These are phyloP conservation scores for Synanceia verrucosa DNA, from an alignment of 2,797 vertebrate species.

Conservation along the genomic window DNA sequence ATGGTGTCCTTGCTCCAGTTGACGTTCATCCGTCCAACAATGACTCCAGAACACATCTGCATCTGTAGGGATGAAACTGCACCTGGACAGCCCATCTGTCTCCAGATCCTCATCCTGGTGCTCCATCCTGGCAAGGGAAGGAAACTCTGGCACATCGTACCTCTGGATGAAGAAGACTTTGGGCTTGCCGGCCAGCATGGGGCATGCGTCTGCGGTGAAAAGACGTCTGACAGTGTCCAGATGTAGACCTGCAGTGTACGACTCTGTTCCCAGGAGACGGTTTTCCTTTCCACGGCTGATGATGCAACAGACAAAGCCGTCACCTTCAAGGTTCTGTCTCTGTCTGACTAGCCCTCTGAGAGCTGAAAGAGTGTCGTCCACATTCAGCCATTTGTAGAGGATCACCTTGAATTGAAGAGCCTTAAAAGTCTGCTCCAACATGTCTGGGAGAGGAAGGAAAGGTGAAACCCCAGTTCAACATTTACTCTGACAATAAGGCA, in stretches of 20 bases:
- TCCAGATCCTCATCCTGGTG: constrained; percentile 74
- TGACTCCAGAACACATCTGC: constrained; percentile 95
- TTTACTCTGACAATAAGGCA: neutral
- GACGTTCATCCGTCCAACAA: constrained; percentile 80
- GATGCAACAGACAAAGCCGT: constrained; percentile 87
- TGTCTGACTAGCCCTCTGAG: constrained; percentile 64
- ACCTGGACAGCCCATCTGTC: constrained; percentile 70
- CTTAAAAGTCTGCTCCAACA: constrained; percentile 82
- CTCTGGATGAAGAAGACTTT: constrained; percentile 96
- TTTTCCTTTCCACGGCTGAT: constrained; percentile 84
- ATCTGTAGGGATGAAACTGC: constrained; percentile 76
- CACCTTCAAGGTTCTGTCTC: constrained; percentile 68
- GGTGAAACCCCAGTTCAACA: neutral
- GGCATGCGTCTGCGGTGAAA: constrained; percentile 84
- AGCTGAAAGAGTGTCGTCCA: constrained; percentile 19
- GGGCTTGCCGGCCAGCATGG: constrained; percentile 87
- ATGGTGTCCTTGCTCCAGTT: constrained; percentile 66
- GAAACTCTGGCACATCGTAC: constrained; percentile 72
- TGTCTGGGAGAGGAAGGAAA: constrained; percentile 71
- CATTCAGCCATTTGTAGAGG: constrained; percentile 65
- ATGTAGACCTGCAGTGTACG: constrained; percentile 57
- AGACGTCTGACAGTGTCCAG: constrained; percentile 79
- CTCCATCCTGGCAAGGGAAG: constrained; percentile 12
- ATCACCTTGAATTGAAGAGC: constrained; percentile 81
- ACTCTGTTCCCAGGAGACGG: constrained; percentile 84